These are phyloP conservation scores for Xestia rhomboidea DNA, from an alignment of 2,888 invertebrate genomes.

Conservation along the genomic window DNA sequence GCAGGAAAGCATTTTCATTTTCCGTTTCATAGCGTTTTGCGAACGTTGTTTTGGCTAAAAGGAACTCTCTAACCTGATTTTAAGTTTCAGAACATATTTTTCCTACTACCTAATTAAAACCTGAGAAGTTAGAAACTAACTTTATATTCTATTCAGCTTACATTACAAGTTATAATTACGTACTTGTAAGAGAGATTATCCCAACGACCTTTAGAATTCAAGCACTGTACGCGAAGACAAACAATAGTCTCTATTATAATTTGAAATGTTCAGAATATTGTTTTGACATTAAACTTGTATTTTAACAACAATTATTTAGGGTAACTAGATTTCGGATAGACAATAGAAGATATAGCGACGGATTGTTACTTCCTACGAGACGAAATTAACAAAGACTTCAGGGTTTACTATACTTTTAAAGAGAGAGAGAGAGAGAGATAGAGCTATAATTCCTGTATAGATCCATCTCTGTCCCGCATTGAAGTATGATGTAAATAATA, in stretches of 20 bases:
- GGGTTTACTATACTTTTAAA: neutral
- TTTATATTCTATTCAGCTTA: neutral
- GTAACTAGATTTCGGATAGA: neutral
- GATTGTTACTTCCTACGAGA: conserved; percentile 11
- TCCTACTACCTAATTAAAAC: neutral
- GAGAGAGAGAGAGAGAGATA: neutral
- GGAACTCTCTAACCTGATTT: neutral
- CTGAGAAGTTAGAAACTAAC: neutral
- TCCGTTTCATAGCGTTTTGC: neutral
- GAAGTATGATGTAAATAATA: neutral
- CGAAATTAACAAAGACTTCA: neutral
- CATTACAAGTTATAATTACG: conserved; percentile 13
- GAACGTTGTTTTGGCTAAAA: neutral
- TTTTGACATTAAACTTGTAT: conserved; percentile 26
- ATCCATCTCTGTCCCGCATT: neutral
- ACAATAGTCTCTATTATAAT: conserved; percentile 1
- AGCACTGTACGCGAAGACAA: conserved; percentile 1
- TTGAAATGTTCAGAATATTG: conserved; percentile 13
- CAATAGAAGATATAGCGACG: neutral
- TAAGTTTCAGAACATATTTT: neutral
- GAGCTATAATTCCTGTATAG: neutral
- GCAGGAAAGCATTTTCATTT: neutral
- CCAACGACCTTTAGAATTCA: neutral
- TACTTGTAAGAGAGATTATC: conserved; percentile 17
- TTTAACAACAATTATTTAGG: conserved; percentile 16